Percentiles rank a stretch among this genome's conserved stretches.
Conservation (phyloP, 2,113 vertebrate genomes). For the Uria lomvia region DNA sequence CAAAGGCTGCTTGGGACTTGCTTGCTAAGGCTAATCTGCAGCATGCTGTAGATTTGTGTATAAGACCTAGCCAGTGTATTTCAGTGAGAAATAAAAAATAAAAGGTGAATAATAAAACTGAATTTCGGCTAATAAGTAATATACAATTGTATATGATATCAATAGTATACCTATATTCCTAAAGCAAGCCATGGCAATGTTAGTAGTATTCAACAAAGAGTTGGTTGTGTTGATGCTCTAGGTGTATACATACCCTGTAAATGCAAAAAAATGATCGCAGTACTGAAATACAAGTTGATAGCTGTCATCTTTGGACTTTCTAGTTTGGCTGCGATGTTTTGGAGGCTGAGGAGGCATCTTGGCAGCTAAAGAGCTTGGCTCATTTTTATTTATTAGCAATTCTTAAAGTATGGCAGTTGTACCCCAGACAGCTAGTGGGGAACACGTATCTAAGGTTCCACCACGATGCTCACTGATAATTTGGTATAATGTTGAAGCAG, state of each 20-base stretch:
- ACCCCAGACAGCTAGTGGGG: background rate
- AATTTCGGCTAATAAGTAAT: background rate
- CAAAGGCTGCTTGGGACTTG: background rate
- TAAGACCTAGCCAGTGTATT: background rate
- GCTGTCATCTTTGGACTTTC: background rate
- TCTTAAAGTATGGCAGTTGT: background rate
- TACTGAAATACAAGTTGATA: background rate
- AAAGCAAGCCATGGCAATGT: background rate
- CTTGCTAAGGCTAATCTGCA: background rate
- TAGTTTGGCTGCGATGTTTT: background rate
- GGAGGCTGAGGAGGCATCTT: background rate
- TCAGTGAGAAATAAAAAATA: background rate
- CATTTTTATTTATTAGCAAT: background rate
- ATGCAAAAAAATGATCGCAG: background rate
- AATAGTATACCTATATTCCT: background rate
- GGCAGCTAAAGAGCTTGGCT: background rate
- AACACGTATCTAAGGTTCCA: background rate
- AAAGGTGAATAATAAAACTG: background rate
- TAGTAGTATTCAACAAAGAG: background rate
- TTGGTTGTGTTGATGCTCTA: background rate
- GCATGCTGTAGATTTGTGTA: background rate
- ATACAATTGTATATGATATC: background rate
- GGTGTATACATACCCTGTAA: background rate
- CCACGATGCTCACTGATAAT: background rate
- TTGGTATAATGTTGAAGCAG: background rate